phyloP scores from a whole-genome alignment of 2,888 invertebrate species.

The Noctuana brunneofusca region DNA sequence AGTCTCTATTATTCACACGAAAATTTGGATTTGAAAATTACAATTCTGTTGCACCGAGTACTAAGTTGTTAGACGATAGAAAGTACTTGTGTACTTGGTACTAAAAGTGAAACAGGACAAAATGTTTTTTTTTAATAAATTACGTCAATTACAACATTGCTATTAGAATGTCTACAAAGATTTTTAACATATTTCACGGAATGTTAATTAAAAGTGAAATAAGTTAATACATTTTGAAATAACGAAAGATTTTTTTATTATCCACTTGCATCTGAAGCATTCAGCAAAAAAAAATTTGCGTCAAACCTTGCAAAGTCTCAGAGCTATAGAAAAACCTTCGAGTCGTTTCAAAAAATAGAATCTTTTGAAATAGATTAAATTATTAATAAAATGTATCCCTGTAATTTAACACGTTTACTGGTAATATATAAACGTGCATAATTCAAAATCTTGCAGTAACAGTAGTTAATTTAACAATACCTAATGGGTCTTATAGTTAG shows the following conservation, averaged over 20 bases:
- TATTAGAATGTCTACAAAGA: neutral
- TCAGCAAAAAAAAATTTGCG: neutral
- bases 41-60: neutral
- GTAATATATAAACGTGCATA: too few relatives aligned
- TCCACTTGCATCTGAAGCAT: conserved; percentile 3
- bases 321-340: neutral
- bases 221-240: too few relatives aligned
- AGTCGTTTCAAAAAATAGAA: neutral
- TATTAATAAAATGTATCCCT: too few relatives aligned
- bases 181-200: neutral
- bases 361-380: neutral
- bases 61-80: too few relatives aligned
- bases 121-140: too few relatives aligned
- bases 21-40: neutral
- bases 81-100: too few relatives aligned
- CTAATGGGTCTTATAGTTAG: too few relatives aligned
- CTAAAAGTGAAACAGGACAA: neutral
- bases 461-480: too few relatives aligned
- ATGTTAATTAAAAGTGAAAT: neutral
- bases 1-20: conserved; percentile 1
- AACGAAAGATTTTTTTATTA: conserved; percentile 2
- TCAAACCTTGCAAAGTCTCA: neutral
- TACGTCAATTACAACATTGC: neutral
- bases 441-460: too few relatives aligned
- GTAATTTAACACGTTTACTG: too few relatives aligned